These are phyloP conservation scores for Dendroctonus valens DNA, from an alignment of 1,140 invertebrate genomes.

Conservation along the genomic window DNA sequence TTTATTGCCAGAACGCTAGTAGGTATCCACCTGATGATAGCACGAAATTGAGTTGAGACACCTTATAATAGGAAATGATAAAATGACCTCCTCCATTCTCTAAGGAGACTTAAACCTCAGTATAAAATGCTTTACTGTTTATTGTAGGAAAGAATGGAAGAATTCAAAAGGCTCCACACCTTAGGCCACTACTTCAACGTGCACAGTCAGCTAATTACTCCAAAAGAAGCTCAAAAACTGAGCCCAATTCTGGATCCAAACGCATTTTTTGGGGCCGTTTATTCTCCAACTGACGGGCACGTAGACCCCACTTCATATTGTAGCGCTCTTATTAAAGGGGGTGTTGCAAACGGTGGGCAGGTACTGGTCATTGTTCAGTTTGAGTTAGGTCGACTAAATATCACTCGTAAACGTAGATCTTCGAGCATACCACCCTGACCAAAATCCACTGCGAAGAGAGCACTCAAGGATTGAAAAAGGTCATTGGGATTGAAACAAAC, in stretches of 20 bases:
- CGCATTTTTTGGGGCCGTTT: slow-evolving; percentile 72
- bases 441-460: slow-evolving; percentile 57
- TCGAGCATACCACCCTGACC: slow-evolving; percentile 74
- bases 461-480: slow-evolving; percentile 58
- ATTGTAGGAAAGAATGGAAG: slow-evolving; percentile 70
- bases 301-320: slow-evolving; percentile 81
- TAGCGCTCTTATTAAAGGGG: slow-evolving; percentile 68
- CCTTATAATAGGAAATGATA: no score
- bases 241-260: slow-evolving; percentile 76
- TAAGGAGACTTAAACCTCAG: no score
- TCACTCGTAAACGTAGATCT: slow-evolving; percentile 56
- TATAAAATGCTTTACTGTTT: slow-evolving; percentile 9
- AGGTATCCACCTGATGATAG: no score
- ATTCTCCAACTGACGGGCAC: slow-evolving; percentile 77
- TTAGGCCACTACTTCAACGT: slow-evolving; percentile 74
- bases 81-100: no score
- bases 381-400: background rate
- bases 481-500: slow-evolving; percentile 73
- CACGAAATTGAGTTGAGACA: no score
- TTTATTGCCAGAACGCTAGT: slow-evolving; percentile 78
- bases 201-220: slow-evolving; percentile 69
- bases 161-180: slow-evolving; percentile 80
- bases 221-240: slow-evolving; percentile 71
- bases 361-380: slow-evolving; percentile 49
- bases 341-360: slow-evolving; percentile 67